Percentiles rank a stretch among this genome's conserved stretches.
Evolutionary conservation across 2,113 vertebrate species (phyloP).

Genomic region (Pterocles burchelli): DNA sequence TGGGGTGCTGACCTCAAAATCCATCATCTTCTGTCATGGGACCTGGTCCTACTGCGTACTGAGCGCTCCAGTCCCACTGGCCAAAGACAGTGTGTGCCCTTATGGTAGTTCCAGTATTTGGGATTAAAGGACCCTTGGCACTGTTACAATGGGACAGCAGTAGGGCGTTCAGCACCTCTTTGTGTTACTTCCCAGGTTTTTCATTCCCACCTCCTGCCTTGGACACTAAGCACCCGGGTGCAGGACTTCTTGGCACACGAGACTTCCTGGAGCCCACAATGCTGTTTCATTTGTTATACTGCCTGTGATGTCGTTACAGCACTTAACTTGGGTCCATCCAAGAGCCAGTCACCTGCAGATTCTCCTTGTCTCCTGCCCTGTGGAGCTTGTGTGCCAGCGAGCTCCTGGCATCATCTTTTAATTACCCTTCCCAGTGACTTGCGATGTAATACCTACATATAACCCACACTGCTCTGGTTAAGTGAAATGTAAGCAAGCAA

Average conservation of each 20-base stretch:
- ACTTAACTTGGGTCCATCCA: not conserved
- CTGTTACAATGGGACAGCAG: not conserved
- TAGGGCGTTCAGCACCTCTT: not conserved
- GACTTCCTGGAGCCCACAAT: not conserved
- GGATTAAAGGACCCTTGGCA: not conserved
- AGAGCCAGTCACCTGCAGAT: not conserved
- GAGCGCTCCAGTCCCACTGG: not conserved
- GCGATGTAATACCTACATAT: rapidly evolving
- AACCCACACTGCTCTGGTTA: not conserved
- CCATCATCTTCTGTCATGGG: slow-evolving; percentile 20
- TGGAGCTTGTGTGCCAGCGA: not conserved
- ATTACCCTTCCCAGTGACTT: not conserved
- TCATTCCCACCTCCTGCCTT: not conserved
- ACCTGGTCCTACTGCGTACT: not conserved
- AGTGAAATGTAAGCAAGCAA: not conserved
- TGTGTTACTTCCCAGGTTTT: not conserved
- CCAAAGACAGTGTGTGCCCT: not conserved
- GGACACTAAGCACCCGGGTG: not conserved
- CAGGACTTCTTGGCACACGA: not conserved
- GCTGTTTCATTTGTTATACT: not conserved
- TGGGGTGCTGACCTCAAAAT: slow-evolving; percentile 30
- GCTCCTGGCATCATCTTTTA: not conserved
- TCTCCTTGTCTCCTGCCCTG: not conserved
- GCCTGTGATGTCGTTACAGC: not conserved
- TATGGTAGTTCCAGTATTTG: not conserved